phyloP scores from a whole-genome alignment of 2,888 invertebrate species.

The Chesias legatella region DNA sequence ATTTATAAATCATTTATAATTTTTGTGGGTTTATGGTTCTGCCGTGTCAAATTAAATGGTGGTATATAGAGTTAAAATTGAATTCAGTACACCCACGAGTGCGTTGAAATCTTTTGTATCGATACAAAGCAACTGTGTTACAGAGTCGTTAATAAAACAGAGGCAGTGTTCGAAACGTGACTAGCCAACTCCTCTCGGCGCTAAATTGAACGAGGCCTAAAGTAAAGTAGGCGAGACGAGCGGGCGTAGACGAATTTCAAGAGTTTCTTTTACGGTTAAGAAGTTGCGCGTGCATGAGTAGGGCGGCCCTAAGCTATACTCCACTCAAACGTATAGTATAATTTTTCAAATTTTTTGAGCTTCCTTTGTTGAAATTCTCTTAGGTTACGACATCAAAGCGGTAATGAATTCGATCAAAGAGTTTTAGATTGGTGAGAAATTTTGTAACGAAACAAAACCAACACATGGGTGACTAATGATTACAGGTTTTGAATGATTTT shows the following conservation, averaged over 20 bases:
- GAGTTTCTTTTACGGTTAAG: conserved; percentile 67
- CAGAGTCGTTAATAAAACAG: conserved; percentile 21
- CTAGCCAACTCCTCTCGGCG: conserved; percentile 43
- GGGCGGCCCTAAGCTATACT: conserved; percentile 28
- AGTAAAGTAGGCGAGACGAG: conserved; percentile 52
- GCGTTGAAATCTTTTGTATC: conserved; percentile 18
- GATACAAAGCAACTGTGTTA: conserved; percentile 14
- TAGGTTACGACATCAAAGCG: conserved; percentile 1
- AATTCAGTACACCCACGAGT: conserved; percentile 1
- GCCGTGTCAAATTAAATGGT: neutral
- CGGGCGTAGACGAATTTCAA: conserved; percentile 66
- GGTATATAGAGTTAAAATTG: too few species aligned
- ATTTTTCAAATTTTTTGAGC: conserved; percentile 4
- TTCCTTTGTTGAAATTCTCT: neutral
- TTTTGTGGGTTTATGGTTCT: too few species aligned
- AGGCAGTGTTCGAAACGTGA: conserved; percentile 41
- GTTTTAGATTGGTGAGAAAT: neutral
- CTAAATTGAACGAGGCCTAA: conserved; percentile 49
- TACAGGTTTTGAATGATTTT: too few species aligned
- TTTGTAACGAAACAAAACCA: conserved; percentile 6
- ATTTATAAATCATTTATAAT: too few species aligned
- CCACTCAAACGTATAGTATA: conserved; percentile 18
- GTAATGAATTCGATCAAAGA: conserved; percentile 5
- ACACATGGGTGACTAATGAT: too few species aligned
- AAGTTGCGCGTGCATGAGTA: conserved; percentile 67